Evolutionary conservation across 2,797 vertebrate genomes (phyloP), one percentile per base, ranked within the genome.

Genomic region (Amblyopsis hoosieri): DNA sequence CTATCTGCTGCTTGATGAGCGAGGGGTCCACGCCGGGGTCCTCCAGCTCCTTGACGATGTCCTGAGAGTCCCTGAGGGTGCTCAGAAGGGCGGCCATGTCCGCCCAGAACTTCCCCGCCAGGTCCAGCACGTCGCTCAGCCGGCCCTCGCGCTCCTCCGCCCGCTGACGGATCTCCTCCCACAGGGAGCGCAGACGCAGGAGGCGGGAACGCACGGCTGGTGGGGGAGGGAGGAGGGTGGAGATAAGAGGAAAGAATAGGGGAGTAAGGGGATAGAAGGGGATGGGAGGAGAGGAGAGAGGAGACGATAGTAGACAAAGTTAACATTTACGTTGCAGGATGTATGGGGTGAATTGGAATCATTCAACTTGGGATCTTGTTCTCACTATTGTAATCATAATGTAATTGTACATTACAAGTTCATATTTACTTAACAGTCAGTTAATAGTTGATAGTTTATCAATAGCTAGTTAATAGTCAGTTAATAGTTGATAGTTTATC

Each of bases 1-100:
- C 98, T 17, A 98, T 95, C 82, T 99, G 98, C 75, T 99, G 98
- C 75, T 99, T 99, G 90, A 99, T 99, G 89, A 99, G 97, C 8
- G 98, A 99, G 0, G 97, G 98, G 83, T 99, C 98, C 17, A 99
- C 96, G 12, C 98, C 97, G 0, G 97, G 97, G 83, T 96, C 98
- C 88, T 99, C 98, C 84, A 99, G 92, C 72, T 99, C 97, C 12
- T 93, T 94, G 50, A 99, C 94, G 0, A 99, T 97, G 57, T 99
- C 98, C 82, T 99, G 97, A 0, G 97, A 98, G 85, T 99, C 97
- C 67, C 88, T 91, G 66, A 99, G 95, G 17, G 97, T 99, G 67
- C 96, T 96, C 82, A 99, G 89, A 0, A 99, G 93, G 4, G 97
- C 95, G 49, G 92, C 95, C 95, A 99, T 95, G 74, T 99, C 97